These are phyloP conservation scores for Sepiola atlantica DNA, from an alignment of 2,888 invertebrate species.

Conservation along the genomic window DNA sequence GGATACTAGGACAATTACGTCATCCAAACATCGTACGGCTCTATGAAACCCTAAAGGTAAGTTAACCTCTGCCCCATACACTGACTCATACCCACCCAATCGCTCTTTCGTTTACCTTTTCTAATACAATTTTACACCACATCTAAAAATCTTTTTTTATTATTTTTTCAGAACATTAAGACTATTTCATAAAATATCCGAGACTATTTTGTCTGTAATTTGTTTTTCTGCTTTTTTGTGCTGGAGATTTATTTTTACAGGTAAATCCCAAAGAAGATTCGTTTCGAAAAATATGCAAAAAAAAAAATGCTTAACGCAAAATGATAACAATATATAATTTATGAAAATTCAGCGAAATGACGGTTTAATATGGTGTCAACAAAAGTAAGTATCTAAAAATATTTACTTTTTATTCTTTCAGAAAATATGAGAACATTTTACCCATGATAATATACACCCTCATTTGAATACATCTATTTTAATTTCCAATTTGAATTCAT, in stretches of 20 bases:
- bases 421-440: not conserved
- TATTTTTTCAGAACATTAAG: not conserved
- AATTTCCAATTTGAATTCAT: not conserved
- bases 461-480: not conserved
- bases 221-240: not conserved
- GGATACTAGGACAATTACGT: constrained; percentile 81
- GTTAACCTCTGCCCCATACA: constrained; percentile 47
- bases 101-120: not conserved
- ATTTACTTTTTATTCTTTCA: not conserved
- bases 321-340: not conserved
- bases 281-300: not conserved
- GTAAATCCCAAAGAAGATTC: not conserved
- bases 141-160: not conserved
- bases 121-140: not conserved
- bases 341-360: not conserved
- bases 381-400: not conserved
- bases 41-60: constrained; percentile 79
- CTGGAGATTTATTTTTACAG: not conserved
- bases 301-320: not conserved
- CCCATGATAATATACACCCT: not conserved
- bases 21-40: constrained; percentile 85
- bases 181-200: not conserved
- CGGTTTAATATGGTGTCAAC: not conserved
- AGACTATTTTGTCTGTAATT: not conserved
- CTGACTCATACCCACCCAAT: not conserved